A percentile compares a stretch with the other conserved stretches of the same genome.
These are phyloP conservation scores for Numenius arquata DNA, from an alignment of 2,113 vertebrate species.

Conservation along the genomic window DNA sequence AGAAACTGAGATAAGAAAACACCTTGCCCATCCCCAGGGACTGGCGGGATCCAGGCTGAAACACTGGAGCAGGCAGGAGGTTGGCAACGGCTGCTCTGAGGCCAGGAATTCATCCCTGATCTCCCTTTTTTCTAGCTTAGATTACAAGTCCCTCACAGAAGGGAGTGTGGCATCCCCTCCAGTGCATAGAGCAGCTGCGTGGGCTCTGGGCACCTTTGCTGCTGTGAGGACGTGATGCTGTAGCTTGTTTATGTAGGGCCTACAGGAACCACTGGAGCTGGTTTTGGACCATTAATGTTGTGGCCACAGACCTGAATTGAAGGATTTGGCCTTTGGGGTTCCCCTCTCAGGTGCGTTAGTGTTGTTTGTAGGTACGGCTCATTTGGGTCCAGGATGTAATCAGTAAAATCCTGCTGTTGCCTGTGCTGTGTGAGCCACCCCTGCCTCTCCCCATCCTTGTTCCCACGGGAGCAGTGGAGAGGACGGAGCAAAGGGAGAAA, in stretches of 20 bases:
- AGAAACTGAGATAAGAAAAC: background rate
- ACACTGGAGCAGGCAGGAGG: background rate
- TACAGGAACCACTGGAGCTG: background rate
- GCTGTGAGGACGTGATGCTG: background rate
- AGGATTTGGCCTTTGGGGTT: background rate
- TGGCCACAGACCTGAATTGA: background rate
- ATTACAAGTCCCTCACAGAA: background rate
- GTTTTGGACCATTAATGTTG: rapidly evolving
- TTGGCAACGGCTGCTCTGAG: background rate
- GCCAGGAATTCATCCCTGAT: background rate
- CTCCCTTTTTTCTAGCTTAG: background rate
- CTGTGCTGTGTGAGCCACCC: background rate
- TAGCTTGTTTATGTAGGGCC: background rate
- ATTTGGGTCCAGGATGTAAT: background rate
- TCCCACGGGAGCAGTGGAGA: background rate
- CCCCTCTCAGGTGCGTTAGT: background rate
- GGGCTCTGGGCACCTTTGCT: background rate
- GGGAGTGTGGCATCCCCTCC: background rate
- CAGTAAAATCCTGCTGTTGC: background rate
- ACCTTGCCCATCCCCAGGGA: background rate
- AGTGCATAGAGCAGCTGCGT: rapidly evolving
- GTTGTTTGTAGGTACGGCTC: background rate
- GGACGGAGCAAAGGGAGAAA: background rate
- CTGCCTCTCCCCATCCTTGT: background rate
- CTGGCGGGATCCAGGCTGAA: background rate